These are phyloP conservation scores for Pollachius pollachius DNA, from an alignment of 2,113 vertebrate genomes.

Conservation along the genomic window DNA sequence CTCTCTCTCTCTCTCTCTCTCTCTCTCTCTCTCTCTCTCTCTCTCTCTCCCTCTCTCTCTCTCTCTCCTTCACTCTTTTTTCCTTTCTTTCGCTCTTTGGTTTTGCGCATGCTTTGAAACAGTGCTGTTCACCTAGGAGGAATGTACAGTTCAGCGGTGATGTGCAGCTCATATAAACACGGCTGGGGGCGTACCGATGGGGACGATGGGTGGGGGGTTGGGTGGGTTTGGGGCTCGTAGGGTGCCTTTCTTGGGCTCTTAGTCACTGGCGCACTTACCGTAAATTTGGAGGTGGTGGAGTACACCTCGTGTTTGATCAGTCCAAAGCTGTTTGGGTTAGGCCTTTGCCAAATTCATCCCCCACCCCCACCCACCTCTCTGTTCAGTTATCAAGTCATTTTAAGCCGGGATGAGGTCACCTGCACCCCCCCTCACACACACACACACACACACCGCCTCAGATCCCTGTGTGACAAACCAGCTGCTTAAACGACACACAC, in stretches of 20 bases:
- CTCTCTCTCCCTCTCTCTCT: slow-evolving; percentile 57
- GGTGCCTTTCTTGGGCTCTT: neutral
- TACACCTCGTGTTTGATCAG: too few species aligned
- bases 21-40: slow-evolving; percentile 36
- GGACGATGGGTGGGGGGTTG: slow-evolving; percentile 23
- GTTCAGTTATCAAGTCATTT: too few species aligned
- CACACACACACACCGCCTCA: too few species aligned
- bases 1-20: slow-evolving; percentile 12
- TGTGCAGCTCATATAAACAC: slow-evolving; percentile 68
- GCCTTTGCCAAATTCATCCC: neutral
- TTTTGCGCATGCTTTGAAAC: slow-evolving; percentile 49
- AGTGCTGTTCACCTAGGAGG: slow-evolving; percentile 68
- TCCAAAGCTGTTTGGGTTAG: too few species aligned
- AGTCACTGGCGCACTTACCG: neutral
- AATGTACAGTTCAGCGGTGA: slow-evolving; percentile 74
- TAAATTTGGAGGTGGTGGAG: neutral
- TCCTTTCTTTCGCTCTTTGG: slow-evolving; percentile 60
- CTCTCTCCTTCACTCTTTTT: slow-evolving; percentile 12
- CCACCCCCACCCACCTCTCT: neutral
- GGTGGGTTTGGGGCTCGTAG: neutral
- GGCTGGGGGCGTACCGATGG: too few species aligned
- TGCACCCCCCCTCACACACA: too few species aligned
- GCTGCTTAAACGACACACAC: too few species aligned
- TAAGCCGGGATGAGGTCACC: too few species aligned
- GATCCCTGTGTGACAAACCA: too few species aligned